Evolutionary conservation across 2,888 invertebrate species (phyloP), one percentile per base, ranked within the genome.

Genomic region (Leptopterna dolabrata): DNA sequence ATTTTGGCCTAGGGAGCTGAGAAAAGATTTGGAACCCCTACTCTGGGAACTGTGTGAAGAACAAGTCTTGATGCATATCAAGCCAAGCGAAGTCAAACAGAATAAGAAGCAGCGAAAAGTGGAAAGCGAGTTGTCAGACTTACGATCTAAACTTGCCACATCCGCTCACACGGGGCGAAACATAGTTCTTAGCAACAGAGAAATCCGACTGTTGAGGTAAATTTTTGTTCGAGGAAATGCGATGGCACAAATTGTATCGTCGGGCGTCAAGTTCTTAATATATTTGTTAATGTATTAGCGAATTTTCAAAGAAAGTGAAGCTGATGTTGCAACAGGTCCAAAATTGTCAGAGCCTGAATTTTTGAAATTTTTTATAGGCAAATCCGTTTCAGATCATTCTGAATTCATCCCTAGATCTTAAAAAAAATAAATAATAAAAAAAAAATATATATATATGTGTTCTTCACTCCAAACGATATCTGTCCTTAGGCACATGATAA

Each of bases 41-140:
- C 95, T 98, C 92, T 93, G 95, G 89, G 97, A 97, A 92, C 92
- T 98, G 81, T 97, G 97, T 91, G 95, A 96, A 91, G 98, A 98
- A 92, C 97, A 98, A 92, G 92, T 94, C 71, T 91, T 91, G 87
- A 95, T 96, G 94, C 95, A 96, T 90, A 97, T 98, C 90, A 95
- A 95, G 90, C 96, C 97, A 0, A 95, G 95, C 88, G 96, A 96
- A 91, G 97, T 98, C 0, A 97, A 97, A 92, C 93, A 95, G 90
- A 95, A 96, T 87, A 97, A 98, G 91, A 95, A 97, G 89, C 96
- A 97, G 92, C 94, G 98, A 87, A 98, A 98, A 93, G 96, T 97
- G 19, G 97, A 97, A 91, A 96, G 96, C 13, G 98, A 98, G 93
- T 96, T 98, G 1, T 94, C 95, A n/a, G 97, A 97, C 92, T 93